These are phyloP conservation scores for Platysternon megacephalum DNA, from an alignment of 2,113 vertebrate species.

Conservation along the genomic window DNA sequence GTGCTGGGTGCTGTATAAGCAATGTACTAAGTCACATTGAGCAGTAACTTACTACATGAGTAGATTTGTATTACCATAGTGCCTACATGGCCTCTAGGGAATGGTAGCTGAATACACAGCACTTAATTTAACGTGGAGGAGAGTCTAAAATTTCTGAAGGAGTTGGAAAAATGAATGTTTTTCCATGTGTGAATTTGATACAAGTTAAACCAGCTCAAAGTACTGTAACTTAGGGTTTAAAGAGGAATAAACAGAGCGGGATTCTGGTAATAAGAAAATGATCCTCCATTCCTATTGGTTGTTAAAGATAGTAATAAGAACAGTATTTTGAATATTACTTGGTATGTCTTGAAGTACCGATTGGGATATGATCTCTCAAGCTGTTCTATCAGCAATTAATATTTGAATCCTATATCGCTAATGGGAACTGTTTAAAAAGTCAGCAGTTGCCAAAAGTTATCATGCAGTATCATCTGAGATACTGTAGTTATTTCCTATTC, in stretches of 20 bases:
- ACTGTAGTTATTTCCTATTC: not conserved
- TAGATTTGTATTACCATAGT: not conserved
- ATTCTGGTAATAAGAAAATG: constrained; percentile 10
- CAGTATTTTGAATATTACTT: constrained; percentile 49
- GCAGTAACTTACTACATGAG: not conserved
- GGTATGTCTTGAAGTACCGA: constrained; percentile 48
- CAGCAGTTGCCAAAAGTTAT: constrained; percentile 30
- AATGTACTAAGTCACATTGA: not conserved
- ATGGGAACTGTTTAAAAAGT: constrained; percentile 46
- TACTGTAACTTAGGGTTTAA: not conserved
- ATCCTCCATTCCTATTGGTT: not conserved
- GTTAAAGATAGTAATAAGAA: not conserved
- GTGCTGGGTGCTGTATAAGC: not conserved
- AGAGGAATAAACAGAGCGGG: not conserved
- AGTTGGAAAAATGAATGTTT: constrained; percentile 33
- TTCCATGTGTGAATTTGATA: not conserved
- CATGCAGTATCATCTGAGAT: not conserved
- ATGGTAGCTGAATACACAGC: not conserved
- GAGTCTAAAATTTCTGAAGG: not conserved
- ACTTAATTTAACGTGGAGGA: constrained; percentile 9
- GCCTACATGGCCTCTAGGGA: not conserved
- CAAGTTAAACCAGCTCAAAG: not conserved
- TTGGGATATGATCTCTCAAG: constrained; percentile 40
- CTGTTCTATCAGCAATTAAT: constrained; percentile 61
- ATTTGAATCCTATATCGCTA: constrained; percentile 57